Base-by-base conservation (phyloP, 2,888 invertebrate genomes). In the Microdon myrmicae region DNA sequence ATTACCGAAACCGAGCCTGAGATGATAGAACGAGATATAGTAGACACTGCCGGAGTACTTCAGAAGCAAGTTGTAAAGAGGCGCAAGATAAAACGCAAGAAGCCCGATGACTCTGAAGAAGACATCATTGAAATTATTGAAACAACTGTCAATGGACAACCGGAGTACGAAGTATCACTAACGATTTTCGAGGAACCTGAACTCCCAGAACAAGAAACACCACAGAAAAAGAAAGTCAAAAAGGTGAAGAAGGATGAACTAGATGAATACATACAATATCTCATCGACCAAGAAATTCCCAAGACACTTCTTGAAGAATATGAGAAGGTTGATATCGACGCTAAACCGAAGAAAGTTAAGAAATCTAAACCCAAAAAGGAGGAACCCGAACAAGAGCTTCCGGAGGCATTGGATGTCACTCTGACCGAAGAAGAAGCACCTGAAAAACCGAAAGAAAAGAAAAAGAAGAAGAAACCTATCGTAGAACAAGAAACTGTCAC, bases 121-220 rank as follows among this genome's bases (percentile, higher is more conserved):
- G 79, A 82, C 67, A 69, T 80, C 3, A 73, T 81, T 8, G 80
- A 81, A 71, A 78, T 81, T 48, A 70, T 77, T 8, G 81, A 75
- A 60, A 71, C 74, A 25, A 69, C 76, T 47, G 75, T 75, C 66
- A 79, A 74, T 47, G 79, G 74, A 28, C 78, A 77, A 68, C 79
- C 82, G 28, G 68, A 82, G 55, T 79, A 78, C 64, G 79, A 81
- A 60, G 77, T 83, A 12, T 73, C 75, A 16, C 74, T 82, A 3
- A 75, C 74, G 19, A 76, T 81, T 19, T 66, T 71, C 2, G 79
- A 81, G 56, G 68, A 74, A 3, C 71, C 73, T 2, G 43, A 66
- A 19, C 32, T 67, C 3, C 28, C 16, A 22, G 49, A 67, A 2
- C 43, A 51, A 17, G 67, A 61, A 8, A 14, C 53, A 20, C 8